Evolutionary conservation across 1,140 invertebrate species (phyloP).

Genomic region (Brachystomella parvula): DNA sequence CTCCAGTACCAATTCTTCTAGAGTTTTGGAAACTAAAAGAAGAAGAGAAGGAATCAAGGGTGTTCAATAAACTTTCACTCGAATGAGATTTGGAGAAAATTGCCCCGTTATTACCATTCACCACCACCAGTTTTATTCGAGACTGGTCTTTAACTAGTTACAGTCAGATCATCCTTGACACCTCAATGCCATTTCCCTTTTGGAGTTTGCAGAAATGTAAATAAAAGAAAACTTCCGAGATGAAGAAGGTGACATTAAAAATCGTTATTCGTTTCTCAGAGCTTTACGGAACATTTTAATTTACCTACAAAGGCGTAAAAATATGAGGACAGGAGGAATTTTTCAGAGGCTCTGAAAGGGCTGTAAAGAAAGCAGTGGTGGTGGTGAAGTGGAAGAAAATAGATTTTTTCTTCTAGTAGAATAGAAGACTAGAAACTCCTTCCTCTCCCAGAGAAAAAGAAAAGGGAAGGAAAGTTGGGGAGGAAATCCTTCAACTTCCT

Average conservation of each 20-base stretch:
- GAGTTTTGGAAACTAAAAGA: conserved; percentile 48
- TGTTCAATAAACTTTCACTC: neutral
- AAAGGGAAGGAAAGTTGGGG: neutral
- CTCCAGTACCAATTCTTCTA: conserved; percentile 46
- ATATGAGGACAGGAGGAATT: neutral
- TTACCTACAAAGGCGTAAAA: neutral
- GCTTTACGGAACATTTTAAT: too few species aligned
- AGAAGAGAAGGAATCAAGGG: conserved; percentile 39
- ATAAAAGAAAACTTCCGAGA: too few species aligned
- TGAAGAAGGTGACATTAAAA: too few species aligned
- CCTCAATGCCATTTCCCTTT: neutral
- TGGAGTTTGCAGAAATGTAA: neutral
- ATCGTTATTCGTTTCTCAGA: neutral
- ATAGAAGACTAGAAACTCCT: neutral
- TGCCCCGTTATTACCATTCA: neutral
- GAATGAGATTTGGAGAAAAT: neutral
- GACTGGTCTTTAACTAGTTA: neutral
- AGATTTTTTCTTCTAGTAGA: neutral
- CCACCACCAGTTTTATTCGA: neutral
- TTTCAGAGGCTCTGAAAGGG: neutral
- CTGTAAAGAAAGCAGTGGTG: neutral
- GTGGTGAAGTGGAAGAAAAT: neutral
- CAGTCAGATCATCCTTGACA: neutral
- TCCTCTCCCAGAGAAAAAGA: too few species aligned
- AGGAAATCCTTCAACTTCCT: neutral